Conservation (phyloP, 2,888 invertebrate species). For the Patella pellucida region DNA sequence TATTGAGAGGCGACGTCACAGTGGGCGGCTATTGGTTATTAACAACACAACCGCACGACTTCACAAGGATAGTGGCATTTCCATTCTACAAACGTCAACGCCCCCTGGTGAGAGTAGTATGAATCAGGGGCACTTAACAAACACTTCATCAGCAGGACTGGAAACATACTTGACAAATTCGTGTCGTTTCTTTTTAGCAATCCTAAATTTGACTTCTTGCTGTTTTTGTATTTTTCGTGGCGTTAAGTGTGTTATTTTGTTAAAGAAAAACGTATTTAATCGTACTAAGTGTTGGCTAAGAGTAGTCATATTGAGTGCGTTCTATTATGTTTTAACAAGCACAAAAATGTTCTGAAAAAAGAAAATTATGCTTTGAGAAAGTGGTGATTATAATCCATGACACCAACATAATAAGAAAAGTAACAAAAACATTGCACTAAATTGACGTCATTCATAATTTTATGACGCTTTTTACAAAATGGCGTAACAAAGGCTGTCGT, state of each 20-base stretch:
- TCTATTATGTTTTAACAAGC: too few relatives aligned
- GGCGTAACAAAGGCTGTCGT: slow-evolving; percentile 5
- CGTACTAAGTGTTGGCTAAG: slow-evolving; percentile 3
- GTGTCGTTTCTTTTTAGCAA: slow-evolving; percentile 9
- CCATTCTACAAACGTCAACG: neutral
- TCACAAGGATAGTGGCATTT: slow-evolving; percentile 11
- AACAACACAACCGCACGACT: slow-evolving; percentile 6
- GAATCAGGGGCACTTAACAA: slow-evolving; percentile 11
- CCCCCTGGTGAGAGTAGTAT: slow-evolving; percentile 3
- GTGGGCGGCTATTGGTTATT: neutral
- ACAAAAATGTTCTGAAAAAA: too few relatives aligned
- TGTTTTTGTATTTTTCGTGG: neutral
- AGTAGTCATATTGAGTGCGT: too few relatives aligned
- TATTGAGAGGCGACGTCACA: slow-evolving; percentile 7
- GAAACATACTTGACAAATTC: slow-evolving; percentile 7
- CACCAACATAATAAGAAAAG: slow-evolving; percentile 2
- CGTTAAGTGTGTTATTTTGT: too few relatives aligned
- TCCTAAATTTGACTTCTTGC: slow-evolving; percentile 10
- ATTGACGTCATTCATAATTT: slow-evolving; percentile 5
- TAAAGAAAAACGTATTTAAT: too few relatives aligned
- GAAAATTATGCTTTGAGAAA: too few relatives aligned
- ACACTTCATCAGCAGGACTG: slow-evolving; percentile 5
- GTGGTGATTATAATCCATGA: neutral
- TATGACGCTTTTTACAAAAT: slow-evolving; percentile 10
- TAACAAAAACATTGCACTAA: slow-evolving; percentile 7